Base-by-base conservation (phyloP, 1,140 invertebrate genomes). In the Drosophila mauritiana region DNA sequence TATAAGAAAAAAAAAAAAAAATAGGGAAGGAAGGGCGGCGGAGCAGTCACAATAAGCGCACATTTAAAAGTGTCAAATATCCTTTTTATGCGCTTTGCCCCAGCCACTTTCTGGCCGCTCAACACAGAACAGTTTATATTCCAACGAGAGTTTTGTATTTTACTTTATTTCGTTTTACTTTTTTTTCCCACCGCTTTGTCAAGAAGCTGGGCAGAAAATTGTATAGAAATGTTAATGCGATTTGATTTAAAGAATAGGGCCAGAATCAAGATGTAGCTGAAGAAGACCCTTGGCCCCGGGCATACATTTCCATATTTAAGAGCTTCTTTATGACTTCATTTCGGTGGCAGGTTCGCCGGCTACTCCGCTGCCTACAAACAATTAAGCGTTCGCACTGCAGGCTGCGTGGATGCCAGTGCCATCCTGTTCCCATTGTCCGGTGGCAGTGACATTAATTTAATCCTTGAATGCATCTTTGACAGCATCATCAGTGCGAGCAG, bases 51-150 rank as follows among this genome's bases (percentile, higher is more conserved):
- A 89, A 89, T 89, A 90, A 89, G 84, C 84, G 84, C 85, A 90
- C 84, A 89, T 89, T 89, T 89, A 89, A 89, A 89, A 89, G 84
- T 89, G 84, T 89, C 84, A 89, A 89, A 89, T 89, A 89, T 89
- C 84, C 84, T 90, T 89, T 89, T 89, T 84, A 90, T 89, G 80
- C 85, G 85, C 85, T 69, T 84, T 80, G 85, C 84, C 79, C 84
- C 63, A 17, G 49, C 46, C 73, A 12, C 63, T 37, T 39, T 46
- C 45, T 39, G 34, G 45, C 40, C 76, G 72, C 83, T 76, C 83
- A 77, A 61, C 84, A 59, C 63, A 62, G 70, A 88, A 88, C 85
- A 89, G 84, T 88, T 88, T 83, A 89, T 88, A 88, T 78, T 89
- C 82, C 56, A 42, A 39, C 36, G 68, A 62, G 55, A 51, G 40